phyloP scores from a whole-genome alignment of 2,797 vertebrate genomes.

The Coreius guichenoti region DNA sequence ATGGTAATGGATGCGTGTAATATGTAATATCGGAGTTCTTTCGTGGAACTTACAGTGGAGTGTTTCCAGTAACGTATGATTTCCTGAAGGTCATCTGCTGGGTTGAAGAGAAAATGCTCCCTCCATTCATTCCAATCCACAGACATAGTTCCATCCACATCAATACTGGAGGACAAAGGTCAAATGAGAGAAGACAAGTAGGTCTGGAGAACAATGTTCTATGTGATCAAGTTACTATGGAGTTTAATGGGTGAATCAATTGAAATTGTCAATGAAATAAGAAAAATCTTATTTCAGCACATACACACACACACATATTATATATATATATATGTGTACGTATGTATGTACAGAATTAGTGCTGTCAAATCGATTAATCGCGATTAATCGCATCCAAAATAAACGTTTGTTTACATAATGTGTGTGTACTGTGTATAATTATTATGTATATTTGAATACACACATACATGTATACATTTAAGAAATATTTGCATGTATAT shows the following conservation, averaged over 20 bases:
- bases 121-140: slow-evolving; percentile 98
- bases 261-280: not conserved
- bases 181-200: not conserved
- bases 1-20: not conserved
- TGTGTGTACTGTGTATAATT: too few relatives aligned
- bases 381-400: too few relatives aligned
- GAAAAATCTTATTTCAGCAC: too few relatives aligned
- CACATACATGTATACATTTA: too few relatives aligned
- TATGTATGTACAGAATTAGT: too few relatives aligned
- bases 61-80: slow-evolving; percentile 96
- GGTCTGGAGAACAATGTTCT: not conserved
- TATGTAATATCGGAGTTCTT: slow-evolving; percentile 7
- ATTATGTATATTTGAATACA: too few relatives aligned
- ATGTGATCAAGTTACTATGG: not conserved
- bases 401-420: too few relatives aligned
- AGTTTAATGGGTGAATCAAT: not conserved
- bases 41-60: slow-evolving; percentile 85
- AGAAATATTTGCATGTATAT: too few relatives aligned
- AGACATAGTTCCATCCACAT: slow-evolving; percentile 92
- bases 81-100: slow-evolving; percentile 89
- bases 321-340: too few relatives aligned
- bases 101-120: slow-evolving; percentile 92
- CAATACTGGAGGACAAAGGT: slow-evolving; percentile 81
- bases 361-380: too few relatives aligned
- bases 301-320: too few relatives aligned